Evolutionary conservation across 1,140 invertebrate species (phyloP).

Genomic region (Zaprionus africanus): DNA sequence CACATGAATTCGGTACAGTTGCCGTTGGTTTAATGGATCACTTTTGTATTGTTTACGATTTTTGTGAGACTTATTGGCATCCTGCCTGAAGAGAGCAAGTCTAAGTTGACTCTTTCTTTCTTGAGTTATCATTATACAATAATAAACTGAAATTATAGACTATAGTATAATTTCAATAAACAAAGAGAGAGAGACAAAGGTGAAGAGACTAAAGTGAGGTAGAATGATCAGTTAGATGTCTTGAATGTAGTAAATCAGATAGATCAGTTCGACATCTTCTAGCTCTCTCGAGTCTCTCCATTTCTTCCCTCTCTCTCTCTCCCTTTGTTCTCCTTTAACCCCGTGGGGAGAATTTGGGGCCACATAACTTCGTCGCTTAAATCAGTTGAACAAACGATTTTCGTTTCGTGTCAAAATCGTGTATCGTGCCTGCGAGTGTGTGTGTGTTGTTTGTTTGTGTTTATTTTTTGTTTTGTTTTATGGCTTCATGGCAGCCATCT

Average conservation of each 20-base stretch:
- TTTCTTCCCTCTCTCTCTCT: neutral
- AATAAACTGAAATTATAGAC: neutral
- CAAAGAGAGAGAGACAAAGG: neutral
- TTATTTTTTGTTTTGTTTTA: conserved; percentile 27
- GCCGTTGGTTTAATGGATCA: neutral
- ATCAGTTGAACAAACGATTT: conserved; percentile 18
- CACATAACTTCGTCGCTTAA: conserved; percentile 2
- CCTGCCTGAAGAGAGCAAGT: neutral
- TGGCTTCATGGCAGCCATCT: conserved; percentile 41
- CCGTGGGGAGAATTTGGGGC: neutral
- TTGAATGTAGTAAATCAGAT: too few species aligned
- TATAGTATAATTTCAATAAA: too few species aligned
- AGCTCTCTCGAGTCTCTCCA: too few species aligned
- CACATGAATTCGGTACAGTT: neutral
- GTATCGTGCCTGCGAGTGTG: conserved; percentile 4
- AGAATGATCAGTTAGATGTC: too few species aligned
- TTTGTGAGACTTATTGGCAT: neutral
- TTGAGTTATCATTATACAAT: neutral
- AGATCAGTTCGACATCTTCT: too few species aligned
- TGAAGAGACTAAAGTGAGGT: too few species aligned
- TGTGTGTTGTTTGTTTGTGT: conserved; percentile 16
- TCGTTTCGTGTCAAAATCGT: conserved; percentile 27
- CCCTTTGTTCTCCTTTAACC: neutral
- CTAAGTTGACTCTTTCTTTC: neutral
- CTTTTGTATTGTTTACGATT: neutral